Conservation (phyloP, 2,797 vertebrate genomes). For the Sciaenops ocellatus region DNA sequence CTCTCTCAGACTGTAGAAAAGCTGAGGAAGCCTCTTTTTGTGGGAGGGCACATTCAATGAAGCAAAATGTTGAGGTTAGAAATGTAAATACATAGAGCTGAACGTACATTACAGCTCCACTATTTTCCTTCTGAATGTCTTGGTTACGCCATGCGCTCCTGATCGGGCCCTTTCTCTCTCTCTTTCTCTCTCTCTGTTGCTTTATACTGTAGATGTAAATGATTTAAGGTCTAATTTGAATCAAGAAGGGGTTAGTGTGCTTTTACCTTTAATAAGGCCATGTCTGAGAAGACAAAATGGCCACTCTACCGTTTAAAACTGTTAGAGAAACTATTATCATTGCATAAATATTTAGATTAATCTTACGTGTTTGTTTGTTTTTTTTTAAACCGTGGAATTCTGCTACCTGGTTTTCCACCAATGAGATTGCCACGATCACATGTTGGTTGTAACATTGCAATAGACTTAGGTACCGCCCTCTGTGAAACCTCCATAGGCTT, state of each 20-base stretch:
- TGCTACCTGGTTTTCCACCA: slow-evolving; percentile 48
- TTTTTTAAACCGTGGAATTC: slow-evolving; percentile 43
- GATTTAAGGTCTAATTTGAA: slow-evolving; percentile 76
- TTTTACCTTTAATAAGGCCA: slow-evolving; percentile 84
- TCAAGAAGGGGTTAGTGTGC: slow-evolving; percentile 73
- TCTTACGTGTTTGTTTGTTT: slow-evolving; percentile 43
- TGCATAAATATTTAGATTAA: slow-evolving; percentile 69
- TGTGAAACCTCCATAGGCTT: slow-evolving; percentile 49
- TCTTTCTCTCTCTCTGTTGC: slow-evolving; percentile 68
- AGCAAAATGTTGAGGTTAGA: slow-evolving; percentile 54
- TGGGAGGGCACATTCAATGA: slow-evolving; percentile 44
- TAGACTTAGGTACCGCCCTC: slow-evolving; percentile 55
- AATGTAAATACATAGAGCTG: slow-evolving; percentile 77
- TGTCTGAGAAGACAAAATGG: slow-evolving; percentile 67
- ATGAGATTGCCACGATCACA: slow-evolving; percentile 37
- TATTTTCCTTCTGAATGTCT: slow-evolving; percentile 75
- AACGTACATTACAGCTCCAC: slow-evolving; percentile 55
- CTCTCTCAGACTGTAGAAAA: slow-evolving; percentile 65
- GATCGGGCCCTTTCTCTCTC: slow-evolving; percentile 65
- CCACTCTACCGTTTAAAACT: slow-evolving; percentile 80
- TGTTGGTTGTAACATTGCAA: slow-evolving; percentile 50
- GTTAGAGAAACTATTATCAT: slow-evolving; percentile 74
- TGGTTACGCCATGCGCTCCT: slow-evolving; percentile 63
- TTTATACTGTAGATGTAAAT: slow-evolving; percentile 78
- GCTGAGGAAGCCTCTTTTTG: slow-evolving; percentile 63